Evolutionary conservation across 2,113 vertebrate species (phyloP).

Genomic region (Dipodomys stephensi): DNA sequence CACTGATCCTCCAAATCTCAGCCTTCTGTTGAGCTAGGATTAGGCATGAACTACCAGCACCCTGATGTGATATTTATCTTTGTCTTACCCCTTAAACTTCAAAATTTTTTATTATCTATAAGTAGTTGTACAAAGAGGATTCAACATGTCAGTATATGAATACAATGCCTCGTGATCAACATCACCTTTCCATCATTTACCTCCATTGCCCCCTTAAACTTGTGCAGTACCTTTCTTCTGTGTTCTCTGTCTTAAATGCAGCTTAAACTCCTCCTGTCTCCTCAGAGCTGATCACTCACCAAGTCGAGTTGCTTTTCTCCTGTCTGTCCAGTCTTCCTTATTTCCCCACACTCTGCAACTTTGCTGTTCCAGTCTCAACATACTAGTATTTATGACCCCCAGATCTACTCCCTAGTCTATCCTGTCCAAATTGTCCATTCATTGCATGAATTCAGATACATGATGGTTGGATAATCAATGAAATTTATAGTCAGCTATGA

Average conservation of each 20-base stretch:
- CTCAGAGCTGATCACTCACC: not conserved
- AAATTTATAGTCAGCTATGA: slow-evolving; percentile 8
- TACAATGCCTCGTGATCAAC: too few relatives aligned
- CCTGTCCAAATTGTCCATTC: not conserved
- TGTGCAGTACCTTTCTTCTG: not conserved
- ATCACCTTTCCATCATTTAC: too few relatives aligned
- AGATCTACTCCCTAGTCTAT: slow-evolving; percentile 9
- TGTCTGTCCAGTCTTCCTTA: not conserved
- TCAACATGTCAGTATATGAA: too few relatives aligned
- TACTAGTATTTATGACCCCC: not conserved
- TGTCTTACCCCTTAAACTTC: not conserved
- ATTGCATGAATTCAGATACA: slow-evolving; percentile 2
- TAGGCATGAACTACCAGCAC: too few relatives aligned
- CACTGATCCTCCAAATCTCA: too few relatives aligned
- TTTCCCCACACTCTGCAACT: not conserved
- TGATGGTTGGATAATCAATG: not conserved
- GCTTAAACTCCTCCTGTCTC: not conserved
- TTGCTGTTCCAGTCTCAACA: not conserved
- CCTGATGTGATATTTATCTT: not conserved
- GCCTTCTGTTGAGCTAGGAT: too few relatives aligned
- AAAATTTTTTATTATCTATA: too few relatives aligned
- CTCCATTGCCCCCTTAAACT: not conserved
- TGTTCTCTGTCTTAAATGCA: not conserved
- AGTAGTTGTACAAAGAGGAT: too few relatives aligned
- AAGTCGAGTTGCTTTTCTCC: not conserved